Evolutionary conservation across 2,888 invertebrate genomes (phyloP).

Genomic region (Tinea trinotella): DNA sequence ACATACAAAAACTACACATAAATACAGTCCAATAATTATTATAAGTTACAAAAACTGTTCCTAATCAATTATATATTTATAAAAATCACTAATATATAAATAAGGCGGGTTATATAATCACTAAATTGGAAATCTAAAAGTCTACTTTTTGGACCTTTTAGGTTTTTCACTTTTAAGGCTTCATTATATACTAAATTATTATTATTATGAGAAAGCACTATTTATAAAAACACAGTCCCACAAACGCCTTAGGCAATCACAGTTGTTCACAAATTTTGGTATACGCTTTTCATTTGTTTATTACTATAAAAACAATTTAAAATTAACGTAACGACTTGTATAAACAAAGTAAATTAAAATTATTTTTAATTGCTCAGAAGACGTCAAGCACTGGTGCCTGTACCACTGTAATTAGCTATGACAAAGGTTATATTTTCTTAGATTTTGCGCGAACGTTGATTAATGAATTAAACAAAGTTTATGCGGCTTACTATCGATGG

Average conservation of each 20-base stretch:
- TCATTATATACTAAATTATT: not conserved
- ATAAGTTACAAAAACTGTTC: not conserved
- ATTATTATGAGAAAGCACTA: not conserved
- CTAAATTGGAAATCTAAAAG: conserved; percentile 52
- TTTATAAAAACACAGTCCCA: not conserved
- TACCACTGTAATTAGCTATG: no score
- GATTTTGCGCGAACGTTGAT: no score
- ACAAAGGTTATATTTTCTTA: no score
- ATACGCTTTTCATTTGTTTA: not conserved
- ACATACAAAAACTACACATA: not conserved
- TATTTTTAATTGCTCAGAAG: no score
- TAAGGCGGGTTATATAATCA: conserved; percentile 50
- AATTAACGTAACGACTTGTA: not conserved
- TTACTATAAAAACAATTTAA: not conserved
- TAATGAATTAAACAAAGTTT: no score
- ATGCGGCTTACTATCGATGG: no score
- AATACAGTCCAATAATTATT: not conserved
- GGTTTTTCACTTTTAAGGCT: conserved; percentile 27
- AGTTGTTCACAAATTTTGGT: not conserved
- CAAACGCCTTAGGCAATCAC: conserved; percentile 5
- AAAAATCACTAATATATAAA: conserved; percentile 29
- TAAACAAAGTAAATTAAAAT: not conserved
- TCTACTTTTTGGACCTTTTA: conserved; percentile 59
- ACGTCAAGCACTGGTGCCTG: no score
- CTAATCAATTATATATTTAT: not conserved